A percentile compares a stretch with the other conserved stretches of the same genome.
phyloP scores from a whole-genome alignment of 2,888 invertebrate species.

The Drosophila flavopinicola region DNA sequence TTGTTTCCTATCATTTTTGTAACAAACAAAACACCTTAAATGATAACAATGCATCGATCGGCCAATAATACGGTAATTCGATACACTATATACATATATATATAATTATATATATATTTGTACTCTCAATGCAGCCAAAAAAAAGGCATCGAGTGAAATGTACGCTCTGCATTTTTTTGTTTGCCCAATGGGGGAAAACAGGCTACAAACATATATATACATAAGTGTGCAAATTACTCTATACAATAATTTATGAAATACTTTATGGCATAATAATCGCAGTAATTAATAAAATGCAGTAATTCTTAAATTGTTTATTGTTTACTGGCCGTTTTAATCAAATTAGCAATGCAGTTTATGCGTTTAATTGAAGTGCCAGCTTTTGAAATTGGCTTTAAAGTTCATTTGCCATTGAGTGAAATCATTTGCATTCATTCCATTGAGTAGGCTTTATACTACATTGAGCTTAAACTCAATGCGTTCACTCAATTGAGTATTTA shows the following conservation, averaged over 20 bases:
- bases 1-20: conserved; percentile 37
- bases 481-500: no score
- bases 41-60: conserved; percentile 31
- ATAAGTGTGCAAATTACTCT: conserved; percentile 45
- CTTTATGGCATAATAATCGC: conserved; percentile 59
- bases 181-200: conserved; percentile 5
- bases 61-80: conserved; percentile 30
- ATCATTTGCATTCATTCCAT: no score
- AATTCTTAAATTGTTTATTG: conserved; percentile 23
- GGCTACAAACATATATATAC: conserved; percentile 30
- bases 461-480: no score
- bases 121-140: conserved; percentile 23
- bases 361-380: no score
- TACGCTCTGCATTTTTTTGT: conserved; percentile 4
- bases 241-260: conserved; percentile 65
- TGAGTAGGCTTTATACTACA: no score
- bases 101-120: conserved; percentile 25
- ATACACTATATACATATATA: conserved; percentile 17
- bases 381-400: no score
- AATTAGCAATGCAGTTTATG: no score
- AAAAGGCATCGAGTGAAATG: conserved; percentile 12
- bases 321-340: no score
- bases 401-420: no score
- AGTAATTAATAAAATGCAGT: conserved; percentile 60
- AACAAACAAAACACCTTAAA: conserved; percentile 15